phyloP scores from a whole-genome alignment of 2,797 vertebrate species.

The Cynopterus sphinx region DNA sequence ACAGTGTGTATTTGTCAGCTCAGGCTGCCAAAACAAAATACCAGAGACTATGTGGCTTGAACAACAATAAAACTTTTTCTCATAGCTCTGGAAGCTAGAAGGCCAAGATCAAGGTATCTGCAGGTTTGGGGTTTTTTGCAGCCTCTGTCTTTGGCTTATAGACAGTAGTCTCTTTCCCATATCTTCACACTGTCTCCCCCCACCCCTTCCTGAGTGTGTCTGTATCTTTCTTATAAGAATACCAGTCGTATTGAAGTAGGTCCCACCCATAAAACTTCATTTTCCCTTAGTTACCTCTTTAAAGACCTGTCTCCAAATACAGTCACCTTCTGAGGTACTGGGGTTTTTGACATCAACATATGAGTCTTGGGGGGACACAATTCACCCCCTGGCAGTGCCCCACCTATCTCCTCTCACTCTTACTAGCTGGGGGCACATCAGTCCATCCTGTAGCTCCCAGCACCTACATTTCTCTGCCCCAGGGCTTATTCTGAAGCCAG shows the following conservation, averaged over 20 bases:
- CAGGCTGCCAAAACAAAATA: neutral
- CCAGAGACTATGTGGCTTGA: neutral
- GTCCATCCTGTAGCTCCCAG: neutral
- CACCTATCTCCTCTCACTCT: too few relatives aligned
- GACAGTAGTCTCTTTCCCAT: neutral
- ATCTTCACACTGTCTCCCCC: neutral
- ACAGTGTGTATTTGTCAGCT: rapidly evolving
- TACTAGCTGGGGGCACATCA: rapidly evolving
- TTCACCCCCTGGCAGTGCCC: neutral
- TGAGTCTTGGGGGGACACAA: too few relatives aligned
- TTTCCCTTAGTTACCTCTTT: neutral
- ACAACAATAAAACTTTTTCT: neutral
- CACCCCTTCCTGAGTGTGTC: rapidly evolving
- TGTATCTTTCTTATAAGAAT: neutral
- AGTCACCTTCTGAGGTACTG: neutral
- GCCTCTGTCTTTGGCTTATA: neutral
- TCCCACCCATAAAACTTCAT: neutral
- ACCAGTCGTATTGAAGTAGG: neutral
- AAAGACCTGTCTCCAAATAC: neutral
- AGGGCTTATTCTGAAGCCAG: neutral
- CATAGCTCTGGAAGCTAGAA: neutral
- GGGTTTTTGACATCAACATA: neutral
- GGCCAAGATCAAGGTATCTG: neutral
- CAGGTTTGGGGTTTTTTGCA: neutral
- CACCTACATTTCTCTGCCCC: rapidly evolving